These are phyloP conservation scores for Romanomermis culicivorax DNA, from an alignment of 2,888 invertebrate genomes.

Conservation along the genomic window DNA sequence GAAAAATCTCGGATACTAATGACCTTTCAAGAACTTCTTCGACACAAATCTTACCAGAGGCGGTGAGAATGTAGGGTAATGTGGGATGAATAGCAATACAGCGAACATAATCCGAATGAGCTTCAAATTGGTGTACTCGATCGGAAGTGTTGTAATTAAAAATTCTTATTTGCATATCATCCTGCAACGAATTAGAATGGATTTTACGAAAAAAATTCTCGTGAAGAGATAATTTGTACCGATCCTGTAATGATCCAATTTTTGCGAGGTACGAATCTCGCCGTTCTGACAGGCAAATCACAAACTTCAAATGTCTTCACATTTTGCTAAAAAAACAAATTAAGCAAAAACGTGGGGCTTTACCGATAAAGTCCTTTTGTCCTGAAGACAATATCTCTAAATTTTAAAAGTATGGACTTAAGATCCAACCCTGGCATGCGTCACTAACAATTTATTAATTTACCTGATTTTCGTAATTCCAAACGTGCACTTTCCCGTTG, in stretches of 20 bases:
- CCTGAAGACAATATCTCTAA: no score
- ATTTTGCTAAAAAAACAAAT: slow-evolving; percentile 33
- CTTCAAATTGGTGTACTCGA: slow-evolving; percentile 80
- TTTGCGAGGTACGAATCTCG: slow-evolving; percentile 84
- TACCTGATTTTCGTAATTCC: slow-evolving; percentile 85
- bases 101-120: slow-evolving; percentile 91
- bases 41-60: slow-evolving; percentile 83
- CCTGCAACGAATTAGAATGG: slow-evolving; percentile 24
- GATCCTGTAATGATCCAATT: slow-evolving; percentile 97
- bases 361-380: no score
- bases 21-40: no score
- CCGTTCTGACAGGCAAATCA: slow-evolving; percentile 82
- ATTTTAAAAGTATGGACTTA: not conserved
- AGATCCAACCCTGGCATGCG: not conserved
- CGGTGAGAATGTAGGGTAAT: slow-evolving; percentile 82
- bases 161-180: slow-evolving; percentile 49
- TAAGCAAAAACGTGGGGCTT: no score
- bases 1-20: no score
- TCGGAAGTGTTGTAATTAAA: slow-evolving; percentile 98
- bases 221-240: slow-evolving; percentile 33
- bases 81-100: slow-evolving; percentile 91
- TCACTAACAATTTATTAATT: no score
- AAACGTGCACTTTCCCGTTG: slow-evolving; percentile 96
- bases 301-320: slow-evolving; percentile 47
- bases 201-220: no score